Evolutionary conservation across 2,797 vertebrate genomes (phyloP).

Genomic region (Clarias pachynema): DNA sequence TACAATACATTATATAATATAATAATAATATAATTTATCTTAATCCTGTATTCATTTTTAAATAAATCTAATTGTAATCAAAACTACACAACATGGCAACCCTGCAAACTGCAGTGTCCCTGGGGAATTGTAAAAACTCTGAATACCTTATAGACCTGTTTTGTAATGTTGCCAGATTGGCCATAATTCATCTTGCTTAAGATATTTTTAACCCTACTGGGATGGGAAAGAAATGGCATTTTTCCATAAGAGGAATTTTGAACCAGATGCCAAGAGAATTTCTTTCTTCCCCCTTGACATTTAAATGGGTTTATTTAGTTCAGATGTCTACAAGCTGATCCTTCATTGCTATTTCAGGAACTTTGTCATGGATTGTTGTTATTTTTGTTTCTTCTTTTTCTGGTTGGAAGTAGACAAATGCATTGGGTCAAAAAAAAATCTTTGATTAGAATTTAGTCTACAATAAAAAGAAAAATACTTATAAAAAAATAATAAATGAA

Average conservation of each 20-base stretch:
- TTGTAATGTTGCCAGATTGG: conserved; percentile 21
- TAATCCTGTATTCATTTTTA: not conserved
- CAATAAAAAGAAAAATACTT: not conserved
- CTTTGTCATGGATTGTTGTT: not conserved
- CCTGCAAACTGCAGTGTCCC: not conserved
- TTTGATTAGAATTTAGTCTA: not conserved
- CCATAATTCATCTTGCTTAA: fast-evolving
- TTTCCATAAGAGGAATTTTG: not conserved
- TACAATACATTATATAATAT: too few species aligned
- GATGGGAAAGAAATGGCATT: conserved; percentile 3
- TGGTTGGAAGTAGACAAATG: not conserved
- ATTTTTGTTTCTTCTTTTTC: not conserved
- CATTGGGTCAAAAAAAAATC: too few species aligned
- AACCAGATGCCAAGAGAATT: not conserved
- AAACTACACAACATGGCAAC: conserved; percentile 21
- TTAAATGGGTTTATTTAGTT: not conserved
- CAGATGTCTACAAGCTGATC: conserved; percentile 2
- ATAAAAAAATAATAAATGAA: not conserved
- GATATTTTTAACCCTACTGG: not conserved
- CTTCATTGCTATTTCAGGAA: not conserved
- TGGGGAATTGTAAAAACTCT: not conserved
- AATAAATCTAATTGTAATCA: not conserved
- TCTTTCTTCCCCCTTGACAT: not conserved
- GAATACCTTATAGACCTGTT: conserved; percentile 7
- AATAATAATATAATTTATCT: not conserved